Conservation (phyloP, 2,888 invertebrate species). For the Brenthis hecate region DNA sequence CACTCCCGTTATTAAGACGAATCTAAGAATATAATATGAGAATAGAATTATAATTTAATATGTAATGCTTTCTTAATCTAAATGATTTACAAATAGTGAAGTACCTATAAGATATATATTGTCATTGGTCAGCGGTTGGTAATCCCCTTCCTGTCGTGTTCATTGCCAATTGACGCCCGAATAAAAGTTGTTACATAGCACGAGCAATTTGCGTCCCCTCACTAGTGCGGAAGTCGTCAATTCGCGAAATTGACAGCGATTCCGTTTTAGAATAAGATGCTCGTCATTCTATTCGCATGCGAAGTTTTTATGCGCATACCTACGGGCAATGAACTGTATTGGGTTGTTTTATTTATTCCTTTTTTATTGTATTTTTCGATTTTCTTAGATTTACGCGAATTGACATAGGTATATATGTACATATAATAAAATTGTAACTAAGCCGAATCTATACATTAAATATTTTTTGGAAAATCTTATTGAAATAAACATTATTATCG, state of each 20-base stretch:
- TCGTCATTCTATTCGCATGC: slow-evolving; percentile 35
- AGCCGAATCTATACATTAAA: too few species aligned
- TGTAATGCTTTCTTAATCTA: not conserved
- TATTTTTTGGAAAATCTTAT: too few species aligned
- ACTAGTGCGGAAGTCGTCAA: slow-evolving; percentile 62
- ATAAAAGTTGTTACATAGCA: slow-evolving; percentile 48
- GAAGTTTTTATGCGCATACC: slow-evolving; percentile 23
- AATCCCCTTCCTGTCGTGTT: slow-evolving; percentile 48
- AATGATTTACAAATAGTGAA: not conserved
- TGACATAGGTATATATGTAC: too few species aligned
- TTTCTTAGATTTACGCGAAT: not conserved
- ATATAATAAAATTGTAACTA: too few species aligned
- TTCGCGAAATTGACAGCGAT: slow-evolving; percentile 66
- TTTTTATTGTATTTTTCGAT: not conserved
- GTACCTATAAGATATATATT: slow-evolving; percentile 8
- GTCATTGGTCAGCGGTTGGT: slow-evolving; percentile 31
- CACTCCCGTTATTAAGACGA: too few species aligned
- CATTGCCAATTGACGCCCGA: slow-evolving; percentile 57
- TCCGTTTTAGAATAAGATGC: slow-evolving; percentile 48
- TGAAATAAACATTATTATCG: too few species aligned
- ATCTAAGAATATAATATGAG: too few species aligned
- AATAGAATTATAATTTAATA: too few species aligned
- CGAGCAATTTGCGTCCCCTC: slow-evolving; percentile 62
- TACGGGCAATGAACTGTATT: slow-evolving; percentile 5
- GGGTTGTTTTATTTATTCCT: not conserved